Conservation (phyloP, 2,797 vertebrate genomes). For the Lepilemur ruficaudatus region DNA sequence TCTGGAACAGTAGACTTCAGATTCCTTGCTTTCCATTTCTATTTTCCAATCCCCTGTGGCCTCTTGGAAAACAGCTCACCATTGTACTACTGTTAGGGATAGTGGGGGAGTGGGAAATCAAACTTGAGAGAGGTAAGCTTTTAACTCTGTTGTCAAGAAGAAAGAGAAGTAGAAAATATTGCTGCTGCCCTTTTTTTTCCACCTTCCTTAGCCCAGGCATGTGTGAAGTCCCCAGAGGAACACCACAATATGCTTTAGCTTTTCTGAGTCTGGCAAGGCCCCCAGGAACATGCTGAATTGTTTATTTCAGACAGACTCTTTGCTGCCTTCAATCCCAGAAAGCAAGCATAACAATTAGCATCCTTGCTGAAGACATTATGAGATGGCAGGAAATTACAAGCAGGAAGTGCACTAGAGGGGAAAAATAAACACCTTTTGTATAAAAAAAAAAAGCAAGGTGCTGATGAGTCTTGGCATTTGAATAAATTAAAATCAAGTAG, state of each 20-base stretch:
- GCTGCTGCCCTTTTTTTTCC: neutral
- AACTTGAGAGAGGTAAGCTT: conserved; percentile 28
- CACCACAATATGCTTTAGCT: conserved; percentile 55
- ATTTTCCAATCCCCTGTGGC: neutral
- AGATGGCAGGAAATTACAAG: neutral
- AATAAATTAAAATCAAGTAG: conserved; percentile 6
- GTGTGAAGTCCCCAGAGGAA: conserved; percentile 51
- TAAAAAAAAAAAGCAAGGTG: neutral
- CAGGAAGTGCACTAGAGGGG: neutral
- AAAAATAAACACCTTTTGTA: conserved; percentile 24
- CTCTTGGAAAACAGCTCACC: conserved; percentile 46
- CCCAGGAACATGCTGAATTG: conserved; percentile 42
- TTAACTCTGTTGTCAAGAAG: conserved; percentile 20
- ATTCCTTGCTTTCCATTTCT: neutral
- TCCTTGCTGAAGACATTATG: conserved; percentile 19
- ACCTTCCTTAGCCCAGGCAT: neutral
- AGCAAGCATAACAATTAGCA: conserved; percentile 46
- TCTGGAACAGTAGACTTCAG: conserved; percentile 20
- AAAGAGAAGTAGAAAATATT: neutral
- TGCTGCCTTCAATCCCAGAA: neutral
- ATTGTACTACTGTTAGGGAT: neutral
- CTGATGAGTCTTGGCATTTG: conserved; percentile 6
- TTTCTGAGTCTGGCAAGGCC: conserved; percentile 40
- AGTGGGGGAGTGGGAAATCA: neutral
- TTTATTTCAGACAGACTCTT: neutral